Percentiles rank a stretch among this genome's conserved stretches.
These are phyloP conservation scores for Hydrozoanthus tunicans DNA, from an alignment of 64 coral and sea anemone species.

Conservation along the genomic window DNA sequence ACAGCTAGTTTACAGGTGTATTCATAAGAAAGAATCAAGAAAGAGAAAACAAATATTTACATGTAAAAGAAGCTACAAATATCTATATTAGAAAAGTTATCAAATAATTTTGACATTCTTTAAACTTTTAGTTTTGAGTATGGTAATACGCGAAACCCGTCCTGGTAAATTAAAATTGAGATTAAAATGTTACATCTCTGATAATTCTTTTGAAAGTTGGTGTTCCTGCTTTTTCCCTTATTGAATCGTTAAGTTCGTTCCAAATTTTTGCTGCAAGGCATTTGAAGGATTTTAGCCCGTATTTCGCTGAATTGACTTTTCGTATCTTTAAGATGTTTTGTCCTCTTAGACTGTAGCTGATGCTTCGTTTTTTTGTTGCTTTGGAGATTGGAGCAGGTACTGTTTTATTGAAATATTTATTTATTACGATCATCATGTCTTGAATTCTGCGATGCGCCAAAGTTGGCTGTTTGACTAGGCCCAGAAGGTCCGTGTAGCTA, in stretches of 20 bases:
- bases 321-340: too few species aligned
- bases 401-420: constrained; percentile 29
- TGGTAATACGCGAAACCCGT: too few species aligned
- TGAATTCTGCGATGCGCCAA: constrained; percentile 23
- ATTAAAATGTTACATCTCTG: too few species aligned
- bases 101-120: neutral
- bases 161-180: too few species aligned
- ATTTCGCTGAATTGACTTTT: neutral
- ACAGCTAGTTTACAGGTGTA: too few species aligned
- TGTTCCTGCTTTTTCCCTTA: neutral
- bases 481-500: neutral
- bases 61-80: too few species aligned
- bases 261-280: too few species aligned
- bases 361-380: neutral
- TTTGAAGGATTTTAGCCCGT: neutral
- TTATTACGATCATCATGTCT: constrained; percentile 17
- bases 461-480: neutral
- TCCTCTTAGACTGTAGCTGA: neutral
- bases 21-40: too few species aligned
- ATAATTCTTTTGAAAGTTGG: neutral
- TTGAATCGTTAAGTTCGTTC: too few species aligned
- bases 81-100: neutral
- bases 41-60: too few species aligned
- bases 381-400: neutral
- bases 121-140: too few species aligned